phyloP scores from a whole-genome alignment of 2,888 invertebrate genomes.

The Hypomecis atomaria region DNA sequence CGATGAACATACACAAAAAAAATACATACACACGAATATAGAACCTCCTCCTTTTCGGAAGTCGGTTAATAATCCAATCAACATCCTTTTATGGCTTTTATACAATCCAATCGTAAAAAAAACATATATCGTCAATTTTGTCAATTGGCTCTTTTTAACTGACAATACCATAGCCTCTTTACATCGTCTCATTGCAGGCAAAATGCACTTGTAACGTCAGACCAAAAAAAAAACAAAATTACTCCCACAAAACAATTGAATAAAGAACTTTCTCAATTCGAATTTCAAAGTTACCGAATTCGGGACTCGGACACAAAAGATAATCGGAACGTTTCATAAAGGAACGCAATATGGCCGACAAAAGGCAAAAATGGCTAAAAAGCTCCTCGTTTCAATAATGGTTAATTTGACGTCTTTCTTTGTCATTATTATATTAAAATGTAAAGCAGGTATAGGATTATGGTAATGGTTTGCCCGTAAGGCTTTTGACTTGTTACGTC shows the following conservation, averaged over 20 bases:
- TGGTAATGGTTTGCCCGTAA: conserved; percentile 15
- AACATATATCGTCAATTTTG: too few species aligned
- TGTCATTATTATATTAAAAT: conserved; percentile 3
- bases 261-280: conserved; percentile 12
- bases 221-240: conserved; percentile 7
- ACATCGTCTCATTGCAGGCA: neutral
- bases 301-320: conserved; percentile 20
- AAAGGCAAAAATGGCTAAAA: conserved; percentile 19
- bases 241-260: conserved; percentile 5
- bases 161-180: too few species aligned
- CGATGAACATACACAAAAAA: too few species aligned
- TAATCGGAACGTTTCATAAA: conserved; percentile 9
- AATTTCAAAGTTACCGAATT: conserved; percentile 17
- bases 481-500: conserved; percentile 24
- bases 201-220: neutral
- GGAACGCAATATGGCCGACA: too few species aligned
- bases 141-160: too few species aligned
- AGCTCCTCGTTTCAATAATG: conserved; percentile 14
- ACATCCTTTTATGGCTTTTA: too few species aligned
- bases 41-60: too few species aligned
- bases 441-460: conserved; percentile 27
- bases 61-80: too few species aligned
- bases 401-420: conserved; percentile 13
- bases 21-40: too few species aligned
- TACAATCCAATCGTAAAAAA: too few species aligned